phyloP scores from a whole-genome alignment of 2,113 vertebrate genomes.

The Alosa alosa region DNA sequence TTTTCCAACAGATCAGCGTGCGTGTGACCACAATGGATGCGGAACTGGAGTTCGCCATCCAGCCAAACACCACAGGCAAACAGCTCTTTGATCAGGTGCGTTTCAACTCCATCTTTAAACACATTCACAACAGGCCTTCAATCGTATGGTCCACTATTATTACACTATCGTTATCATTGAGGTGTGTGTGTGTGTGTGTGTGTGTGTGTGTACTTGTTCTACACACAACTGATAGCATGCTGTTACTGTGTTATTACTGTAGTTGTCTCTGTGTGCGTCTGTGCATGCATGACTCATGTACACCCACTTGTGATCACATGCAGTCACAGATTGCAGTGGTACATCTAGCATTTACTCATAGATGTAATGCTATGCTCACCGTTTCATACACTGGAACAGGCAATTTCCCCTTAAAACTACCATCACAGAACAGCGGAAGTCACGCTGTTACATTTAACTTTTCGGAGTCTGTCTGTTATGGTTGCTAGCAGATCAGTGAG shows the following conservation, averaged over 20 bases:
- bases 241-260: neutral
- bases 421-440: neutral
- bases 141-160: neutral
- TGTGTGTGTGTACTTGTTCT: too few relatives aligned
- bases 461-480: too few relatives aligned
- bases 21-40: constrained; percentile 97
- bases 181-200: neutral
- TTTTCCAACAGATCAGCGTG: constrained; percentile 83
- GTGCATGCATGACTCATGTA: neutral
- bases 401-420: neutral
- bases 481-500: too few relatives aligned
- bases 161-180: neutral
- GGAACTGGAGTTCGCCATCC: constrained; percentile 96
- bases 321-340: neutral
- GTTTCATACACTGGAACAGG: neutral
- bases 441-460: too few relatives aligned
- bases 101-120: neutral
- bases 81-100: constrained; percentile 93
- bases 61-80: constrained; percentile 95
- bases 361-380: neutral
- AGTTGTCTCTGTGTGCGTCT: neutral
- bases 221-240: neutral
- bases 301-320: neutral
- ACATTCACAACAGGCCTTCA: neutral
- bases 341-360: neutral